Base-by-base conservation (phyloP, 2,113 vertebrate genomes). In the Motacilla tschutschensis region DNA sequence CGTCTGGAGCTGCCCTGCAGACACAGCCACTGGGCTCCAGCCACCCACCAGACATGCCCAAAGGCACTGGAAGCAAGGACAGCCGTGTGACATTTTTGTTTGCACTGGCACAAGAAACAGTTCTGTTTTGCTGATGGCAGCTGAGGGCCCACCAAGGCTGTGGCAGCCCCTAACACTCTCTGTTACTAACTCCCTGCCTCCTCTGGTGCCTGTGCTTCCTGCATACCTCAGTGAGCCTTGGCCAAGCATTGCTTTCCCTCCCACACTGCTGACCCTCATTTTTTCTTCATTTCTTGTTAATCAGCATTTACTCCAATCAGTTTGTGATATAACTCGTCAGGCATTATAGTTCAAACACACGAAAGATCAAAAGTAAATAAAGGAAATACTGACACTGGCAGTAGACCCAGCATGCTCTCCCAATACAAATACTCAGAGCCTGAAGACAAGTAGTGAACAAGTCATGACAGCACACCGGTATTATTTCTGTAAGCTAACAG, bases 381-480 rank as follows among this genome's bases (percentile, higher is more conserved):
- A 93, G 46, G 46, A 83, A 95, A 72, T 62, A 74, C 44, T 78
- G 80, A 57, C 59, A 53, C 71, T 80, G 88, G 88, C 90, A 92
- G 66, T 51, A 18, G n/a, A 86, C 47, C 70, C 67, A 66, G 43
- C 22, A 21, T 26, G 20, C 22, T 85, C 36, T 92, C 91, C 93
- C 91, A 93, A 63, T 44, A 85, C 51, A 93, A 93, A 94, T 36
- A 94, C 25, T 44, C 47, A 51, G 71, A 0, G 4, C 55, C 71
- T 72, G 80, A 91, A 89, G 78, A 91, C 70, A 92, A 81, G 72
- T 31, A 69, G 50, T 73, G 91, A 93, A 86, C 91, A 86, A 91
- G 91, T 76, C 72, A 80, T 4, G 6, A 89, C 94, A 95, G 53
- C 7, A 1, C 80, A 83, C 0, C 6, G 17, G 47, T 85, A 86